Base-by-base conservation (phyloP, 2,888 invertebrate genomes). In the Machimus atricapillus region DNA sequence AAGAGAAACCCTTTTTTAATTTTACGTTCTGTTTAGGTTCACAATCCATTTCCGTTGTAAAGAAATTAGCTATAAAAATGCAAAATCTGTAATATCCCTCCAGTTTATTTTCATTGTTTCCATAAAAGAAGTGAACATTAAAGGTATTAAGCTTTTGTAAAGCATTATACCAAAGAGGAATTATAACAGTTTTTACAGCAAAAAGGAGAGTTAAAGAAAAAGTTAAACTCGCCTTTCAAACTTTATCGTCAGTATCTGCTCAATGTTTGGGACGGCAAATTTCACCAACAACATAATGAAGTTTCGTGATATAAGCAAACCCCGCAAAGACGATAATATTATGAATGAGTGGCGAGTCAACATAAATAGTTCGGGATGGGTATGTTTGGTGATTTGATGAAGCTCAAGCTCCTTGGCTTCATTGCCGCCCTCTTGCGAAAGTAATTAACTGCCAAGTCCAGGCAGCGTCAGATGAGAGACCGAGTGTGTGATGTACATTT, bases 181-280 rank as follows among this genome's bases (percentile, higher is more conserved):
- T 66, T 66, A 66, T 27, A 66, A 27, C 31, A 58, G 37, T 66
- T 82, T 58, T 82, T 82, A 82, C 37, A 58, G 19, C 34, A 37
- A 58, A 82, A 66, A 82, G 82, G 34, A 82, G 66, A 82, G 31
- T 82, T 82, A 58, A 58, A 58, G 58, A 82, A 82, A 82, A 82
- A 34, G 82, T n/a, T 66, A 66, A 82, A 52, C n/a, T 34, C 34
- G 37, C 14, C 14, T 27, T 37, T 76, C 37, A 66, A 66, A 66
- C 23, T 66, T 66, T 66, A 66, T 66, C 66, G 27, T 9, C 19
- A 19, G 66, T 23, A 27, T 66, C 27, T 66, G 12, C 5, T 66
- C 1, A 66, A 66, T 66, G 66, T 27, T 7, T 8, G 66, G 12
- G 1, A 23, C 23, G 19, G 66, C 1, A 19, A 66, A 66, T 66